phyloP scores from a whole-genome alignment of 1,140 invertebrate species.

The Elysia chlorotica region DNA sequence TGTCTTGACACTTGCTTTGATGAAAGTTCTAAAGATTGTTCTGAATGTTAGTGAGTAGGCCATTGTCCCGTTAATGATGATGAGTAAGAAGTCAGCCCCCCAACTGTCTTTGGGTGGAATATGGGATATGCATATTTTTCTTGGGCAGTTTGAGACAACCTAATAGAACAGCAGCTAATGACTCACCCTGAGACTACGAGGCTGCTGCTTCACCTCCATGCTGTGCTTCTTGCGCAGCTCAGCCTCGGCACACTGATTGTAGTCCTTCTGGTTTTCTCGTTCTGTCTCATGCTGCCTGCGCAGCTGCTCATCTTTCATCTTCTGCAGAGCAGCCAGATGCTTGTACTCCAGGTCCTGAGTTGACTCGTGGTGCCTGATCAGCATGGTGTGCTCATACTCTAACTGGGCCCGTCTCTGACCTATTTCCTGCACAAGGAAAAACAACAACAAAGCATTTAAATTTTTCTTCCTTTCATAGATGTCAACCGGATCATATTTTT shows the following conservation, averaged over 20 bases:
- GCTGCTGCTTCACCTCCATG: constrained; percentile 95
- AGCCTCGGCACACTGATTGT: constrained; percentile 89
- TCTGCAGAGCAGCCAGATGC: constrained; percentile 93
- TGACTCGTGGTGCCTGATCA: constrained; percentile 93
- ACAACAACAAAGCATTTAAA: not conserved
- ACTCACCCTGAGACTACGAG: constrained; percentile 92
- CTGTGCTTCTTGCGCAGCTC: constrained; percentile 97
- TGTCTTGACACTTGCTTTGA: too few species aligned
- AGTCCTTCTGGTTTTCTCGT: constrained; percentile 93
- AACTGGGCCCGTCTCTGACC: constrained; percentile 92
- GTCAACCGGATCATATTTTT: too few species aligned
- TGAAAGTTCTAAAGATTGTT: too few species aligned
- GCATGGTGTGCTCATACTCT: constrained; percentile 93
- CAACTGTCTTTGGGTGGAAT: too few species aligned
- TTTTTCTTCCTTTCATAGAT: too few species aligned
- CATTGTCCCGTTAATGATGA: too few species aligned
- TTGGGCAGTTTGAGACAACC: too few species aligned
- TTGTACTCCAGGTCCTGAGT: constrained; percentile 88
- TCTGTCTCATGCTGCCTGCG: constrained; percentile 90
- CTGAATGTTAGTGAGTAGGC: too few species aligned
- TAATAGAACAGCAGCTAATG: not conserved
- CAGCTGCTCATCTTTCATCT: constrained; percentile 85
- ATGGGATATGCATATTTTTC: too few species aligned
- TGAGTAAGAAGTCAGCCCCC: too few species aligned
- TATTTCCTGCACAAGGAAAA: constrained; percentile 74